Conservation (phyloP, 2,113 vertebrate genomes). For the Mormyrus lacerda region DNA sequence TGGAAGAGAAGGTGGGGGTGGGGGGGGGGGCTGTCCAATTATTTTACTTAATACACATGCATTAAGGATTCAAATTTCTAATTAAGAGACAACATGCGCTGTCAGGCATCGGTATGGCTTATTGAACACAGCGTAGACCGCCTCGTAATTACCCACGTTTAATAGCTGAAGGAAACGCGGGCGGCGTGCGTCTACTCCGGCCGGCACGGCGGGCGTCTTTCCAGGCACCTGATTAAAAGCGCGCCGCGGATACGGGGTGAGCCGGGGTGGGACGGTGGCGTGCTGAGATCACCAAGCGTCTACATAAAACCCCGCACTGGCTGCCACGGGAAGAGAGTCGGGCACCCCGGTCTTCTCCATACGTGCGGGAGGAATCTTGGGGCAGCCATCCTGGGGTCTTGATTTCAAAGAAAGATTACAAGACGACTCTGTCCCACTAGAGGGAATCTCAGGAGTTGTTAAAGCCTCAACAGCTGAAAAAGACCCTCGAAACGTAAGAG, state of each 20-base stretch:
- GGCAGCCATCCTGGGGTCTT: not conserved
- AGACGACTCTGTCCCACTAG: not conserved
- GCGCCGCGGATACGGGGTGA: slow-evolving; percentile 18
- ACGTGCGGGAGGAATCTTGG: not conserved
- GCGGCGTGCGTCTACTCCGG: slow-evolving; percentile 49
- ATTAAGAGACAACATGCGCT: slow-evolving; percentile 87
- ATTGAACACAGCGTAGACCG: slow-evolving; percentile 74
- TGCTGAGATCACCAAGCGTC: not conserved
- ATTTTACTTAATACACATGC: slow-evolving; percentile 79
- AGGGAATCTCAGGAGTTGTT: not conserved
- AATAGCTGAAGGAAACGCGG: slow-evolving; percentile 68
- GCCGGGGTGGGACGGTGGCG: not conserved
- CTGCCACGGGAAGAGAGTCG: not conserved
- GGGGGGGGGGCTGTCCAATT: slow-evolving; percentile 67
- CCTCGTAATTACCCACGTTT: slow-evolving; percentile 74
- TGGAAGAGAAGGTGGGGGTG: slow-evolving; percentile 57
- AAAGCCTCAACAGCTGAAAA: not conserved
- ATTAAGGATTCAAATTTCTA: slow-evolving; percentile 82
- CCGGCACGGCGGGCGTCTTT: slow-evolving; percentile 43
- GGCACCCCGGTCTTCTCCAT: not conserved
- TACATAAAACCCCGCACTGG: not conserved
- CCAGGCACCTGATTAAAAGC: slow-evolving; percentile 57
- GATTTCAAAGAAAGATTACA: not conserved
- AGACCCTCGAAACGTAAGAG: not conserved
- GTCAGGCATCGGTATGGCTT: slow-evolving; percentile 78